Base-by-base conservation (phyloP, 2,888 invertebrate species). In the Lycocerus yunnanus region DNA sequence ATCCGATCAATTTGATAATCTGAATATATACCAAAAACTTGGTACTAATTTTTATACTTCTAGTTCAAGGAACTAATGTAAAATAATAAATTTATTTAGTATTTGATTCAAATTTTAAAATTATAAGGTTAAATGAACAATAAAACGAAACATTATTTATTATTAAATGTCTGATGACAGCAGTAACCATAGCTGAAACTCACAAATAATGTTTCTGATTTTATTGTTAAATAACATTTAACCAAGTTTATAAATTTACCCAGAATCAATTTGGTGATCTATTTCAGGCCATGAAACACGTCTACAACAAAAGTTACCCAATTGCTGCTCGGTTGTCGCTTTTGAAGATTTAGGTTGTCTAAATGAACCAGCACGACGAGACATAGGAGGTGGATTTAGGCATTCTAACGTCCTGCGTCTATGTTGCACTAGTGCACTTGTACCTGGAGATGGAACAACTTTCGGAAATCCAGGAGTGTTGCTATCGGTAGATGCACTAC, bases 201-300 rank as follows among this genome's bases (percentile, higher is more conserved):
- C n/a, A n/a, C n/a, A n/a, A n/a, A n/a, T n/a, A n/a, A n/a, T n/a
- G n/a, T n/a, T n/a, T n/a, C n/a, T n/a, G n/a, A n/a, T n/a, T n/a
- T n/a, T n/a, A n/a, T n/a, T n/a, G n/a, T n/a, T n/a, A n/a, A n/a
- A n/a, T n/a, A n/a, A n/a, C n/a, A n/a, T n/a, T n/a, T n/a, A n/a
- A n/a, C n/a, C n/a, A n/a, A n/a, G 21, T 24, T 13, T 8, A 13
- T 43, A 0, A n/a, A 18, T 92, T 92, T 88, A 95, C 95, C 95
- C 95, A 8, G 95, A 95, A 80, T 93, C 92, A 66, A 94, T 93
- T 78, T 94, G 93, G 82, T 93, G 94, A 86, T 95, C 95, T 74
- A 95, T 93, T 87, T 95, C 95, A 9, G 95, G 95, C 95, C 95
- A 95, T 43, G 94, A 94, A 43, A 93, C 89, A 66, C 95, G 89